Base-by-base conservation (phyloP, 2,113 vertebrate species). In the Speoplatyrhinus poulsoni region DNA sequence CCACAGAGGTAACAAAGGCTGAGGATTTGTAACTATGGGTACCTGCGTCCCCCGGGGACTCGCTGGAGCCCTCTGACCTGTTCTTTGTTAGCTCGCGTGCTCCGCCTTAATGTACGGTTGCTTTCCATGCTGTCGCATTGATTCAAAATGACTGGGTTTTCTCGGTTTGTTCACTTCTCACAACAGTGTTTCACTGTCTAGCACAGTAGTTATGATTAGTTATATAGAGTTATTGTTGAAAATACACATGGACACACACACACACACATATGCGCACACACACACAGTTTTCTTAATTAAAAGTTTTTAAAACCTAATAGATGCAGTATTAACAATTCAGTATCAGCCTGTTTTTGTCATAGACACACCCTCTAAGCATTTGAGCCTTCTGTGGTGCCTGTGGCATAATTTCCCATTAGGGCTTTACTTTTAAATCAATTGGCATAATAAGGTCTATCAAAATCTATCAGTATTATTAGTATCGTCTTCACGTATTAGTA, bases 11-110 rank as follows among this genome's bases (percentile, higher is more conserved):
- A 46, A 16, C 12, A 16, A 8, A 53, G 73, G 57, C 53, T 69
- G 59, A 66, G 63, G 67, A 73, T 65, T 74, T 62, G 88, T 89
- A 83, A 91, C 90, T 89, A 88, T 65, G 82, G 85, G 89, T 85
- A 90, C 89, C 89, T 75, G 80, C 87, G 79, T 89, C 91, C 86
- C 83, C 46, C 69, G 60, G 82, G 80, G 76, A 85, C 50, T 26
- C 26, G 26, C 26, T 50, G 70, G 73, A 85, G 85, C 77, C 85
- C 91, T 89, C 68, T 88, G 79, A 88, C 85, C 85, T 76, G 36
- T 19, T 79, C 78, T 83, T 88, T 89, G 79, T 86, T 83, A 52
- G 16, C 66, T 61, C 62, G 71, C 76, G 52, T 63, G 59, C 72
- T 64, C 67, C 58, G 55, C 73, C 63, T 68, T 56, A 71, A 73